Base-by-base conservation (phyloP, 2,797 vertebrate species). In the Hemibagrus guttatus region DNA sequence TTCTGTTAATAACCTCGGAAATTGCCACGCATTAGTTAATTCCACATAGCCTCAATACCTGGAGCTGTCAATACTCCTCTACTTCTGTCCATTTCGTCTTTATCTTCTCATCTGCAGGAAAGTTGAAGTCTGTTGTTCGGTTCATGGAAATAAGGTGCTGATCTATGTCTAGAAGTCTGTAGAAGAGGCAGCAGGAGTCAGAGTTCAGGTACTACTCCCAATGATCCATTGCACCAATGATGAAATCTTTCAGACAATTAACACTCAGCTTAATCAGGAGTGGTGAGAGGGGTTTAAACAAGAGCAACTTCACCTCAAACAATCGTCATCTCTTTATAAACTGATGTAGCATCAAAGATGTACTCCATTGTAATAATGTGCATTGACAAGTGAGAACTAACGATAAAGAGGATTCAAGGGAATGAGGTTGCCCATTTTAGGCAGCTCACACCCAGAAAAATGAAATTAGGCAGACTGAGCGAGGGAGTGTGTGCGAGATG, bases 111-210 rank as follows among this genome's bases (percentile, higher is more conserved):
- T 28, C 12, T 28, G 42, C 6, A 46, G 42, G 42, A 46, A 46
- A 46, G 3, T 46, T 8, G 31, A 19, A 35, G 66, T 35, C 17
- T 35, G 19, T 68, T 66, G 5, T 66, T 12, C 5, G 64, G 13
- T 31, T 31, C 14, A 35, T 16, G 16, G 31, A 68, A 31, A 17
- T 35, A 68, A 68, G 1, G 11, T 9, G 4, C 19, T 12, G 19
- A 23, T 71, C 31, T 42, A 35, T 35, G 39, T 71, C 17, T 23
- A 49, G 6, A 26, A 16, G 42, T 46, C 39, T 1, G 39, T n/a
- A 71, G 23, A 71, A 42, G 68, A 71, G 35, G 68, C 68, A 42
- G 68, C 35, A 71, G 68, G 68, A 11, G 68, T 71, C 68, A 71
- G 8, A 42, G 68, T 42, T 68, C 68, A 71, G 28, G 64, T 31